A percentile compares a stretch with the other conserved stretches of the same genome.
phyloP scores from a whole-genome alignment of 2,888 invertebrate species.

The Phorcus lineatus region DNA sequence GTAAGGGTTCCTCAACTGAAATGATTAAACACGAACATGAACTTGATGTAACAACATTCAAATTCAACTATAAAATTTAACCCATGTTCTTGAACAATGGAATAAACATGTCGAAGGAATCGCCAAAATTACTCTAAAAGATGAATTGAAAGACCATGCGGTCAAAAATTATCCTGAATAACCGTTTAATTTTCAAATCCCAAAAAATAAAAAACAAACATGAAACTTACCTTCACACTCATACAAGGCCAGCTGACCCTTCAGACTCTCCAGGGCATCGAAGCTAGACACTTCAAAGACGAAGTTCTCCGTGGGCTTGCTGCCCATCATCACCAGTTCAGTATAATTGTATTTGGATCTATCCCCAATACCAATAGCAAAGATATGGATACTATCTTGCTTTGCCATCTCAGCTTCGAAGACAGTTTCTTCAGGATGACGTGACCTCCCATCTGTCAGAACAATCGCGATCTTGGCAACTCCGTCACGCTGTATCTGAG shows the following conservation, averaged over 20 bases:
- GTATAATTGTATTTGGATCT: constrained; percentile 43
- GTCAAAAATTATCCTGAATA: no score
- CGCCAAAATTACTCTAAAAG: no score
- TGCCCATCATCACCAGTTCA: constrained; percentile 64
- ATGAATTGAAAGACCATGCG: no score
- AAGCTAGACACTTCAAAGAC: constrained; percentile 57
- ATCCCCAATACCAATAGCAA: constrained; percentile 56
- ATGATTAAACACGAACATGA: not conserved
- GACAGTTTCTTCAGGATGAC: constrained; percentile 27
- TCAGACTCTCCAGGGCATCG: constrained; percentile 52
- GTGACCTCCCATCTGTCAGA: constrained; percentile 59
- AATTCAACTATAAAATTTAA: no score
- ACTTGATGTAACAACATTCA: constrained; percentile 9
- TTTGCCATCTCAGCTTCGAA: constrained; percentile 33
- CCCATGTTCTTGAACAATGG: no score
- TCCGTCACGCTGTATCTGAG: not conserved
- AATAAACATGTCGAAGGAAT: no score
- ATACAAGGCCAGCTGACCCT: constrained; percentile 46
- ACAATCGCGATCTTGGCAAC: constrained; percentile 59
- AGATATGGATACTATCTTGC: constrained; percentile 48
- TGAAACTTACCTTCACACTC: constrained; percentile 52
- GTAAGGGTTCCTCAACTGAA: not conserved
- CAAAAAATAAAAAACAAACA: constrained; percentile 22
- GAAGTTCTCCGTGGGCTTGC: constrained; percentile 50
- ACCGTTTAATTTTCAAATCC: no score